Evolutionary conservation across 2,113 vertebrate species (phyloP), one percentile per base, ranked within the genome.

Genomic region (Rhynchomys soricoides): DNA sequence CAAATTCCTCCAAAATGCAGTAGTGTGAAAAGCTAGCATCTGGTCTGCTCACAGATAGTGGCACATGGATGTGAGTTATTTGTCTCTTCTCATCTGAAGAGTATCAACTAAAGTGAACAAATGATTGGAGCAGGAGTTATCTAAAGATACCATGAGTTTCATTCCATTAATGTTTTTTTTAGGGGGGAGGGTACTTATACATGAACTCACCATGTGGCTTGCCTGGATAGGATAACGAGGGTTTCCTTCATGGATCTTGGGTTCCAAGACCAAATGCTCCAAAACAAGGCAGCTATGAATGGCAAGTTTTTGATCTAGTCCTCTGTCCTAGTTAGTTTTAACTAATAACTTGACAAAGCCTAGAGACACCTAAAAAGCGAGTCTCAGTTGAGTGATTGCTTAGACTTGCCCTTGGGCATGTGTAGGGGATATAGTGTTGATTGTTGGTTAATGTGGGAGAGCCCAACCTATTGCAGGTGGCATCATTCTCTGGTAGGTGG

Each of bases 1-100:
- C 48, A 95, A 90, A 83, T 24, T 83, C 50, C 16, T n/a, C 22
- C 59, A 70, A 64, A 97, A 68, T 13, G 62, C 94, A 90, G 87
- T 81, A 82, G 2, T 31, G 64, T 59, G 64, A 74, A 68, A 68
- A 93, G 75, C 15, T 89, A 22, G 40, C 8, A 89, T 93, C 93
- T 48, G 78, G 68, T 87, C 50, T 71, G 31, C 3, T 81, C 74
- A 79, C 15, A 74, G 78, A 71, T 78, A 62, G 17, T 66, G 24
- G 48, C 16, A 86, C 52, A 88, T 48, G 21, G 10, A 40, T 86
- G 9, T 12, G 8, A 86, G 62, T 71, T 52, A 10, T 22, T 48
- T 88, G 8, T 75, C 4, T 57, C 22, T 81, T 68, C 15, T 87
- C 75, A 68, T 1, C 16, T 90, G 31, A 29, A 50, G 55, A 88